Evolutionary conservation across 2,888 invertebrate genomes (phyloP).

Genomic region (Coelinius sp.): DNA sequence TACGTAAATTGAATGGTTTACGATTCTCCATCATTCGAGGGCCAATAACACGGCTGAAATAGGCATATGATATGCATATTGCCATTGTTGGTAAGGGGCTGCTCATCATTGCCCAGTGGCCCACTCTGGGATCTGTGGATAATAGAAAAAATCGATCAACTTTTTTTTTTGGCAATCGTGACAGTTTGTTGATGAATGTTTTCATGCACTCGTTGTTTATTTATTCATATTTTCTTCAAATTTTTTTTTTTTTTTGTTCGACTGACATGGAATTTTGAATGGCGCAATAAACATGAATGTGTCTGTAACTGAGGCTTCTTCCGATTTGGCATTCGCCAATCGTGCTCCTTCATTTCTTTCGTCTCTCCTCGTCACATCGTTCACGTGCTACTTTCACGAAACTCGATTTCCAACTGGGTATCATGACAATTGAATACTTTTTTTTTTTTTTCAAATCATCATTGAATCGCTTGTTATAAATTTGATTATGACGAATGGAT

Average conservation of each 20-base stretch:
- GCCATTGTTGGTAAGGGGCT: constrained; percentile 88
- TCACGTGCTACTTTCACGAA: constrained; percentile 52
- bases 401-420: constrained; percentile 46
- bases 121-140: constrained; percentile 86
- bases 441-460: background rate
- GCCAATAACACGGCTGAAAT: constrained; percentile 85
- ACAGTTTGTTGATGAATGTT: background rate
- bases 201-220: constrained; percentile 19
- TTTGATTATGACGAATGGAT: constrained; percentile 3
- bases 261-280: constrained; percentile 39
- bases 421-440: constrained; percentile 8
- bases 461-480: too few relatives aligned
- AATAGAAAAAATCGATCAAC: constrained; percentile 22
- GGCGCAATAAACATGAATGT: constrained; percentile 39
- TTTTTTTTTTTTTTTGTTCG: constrained; percentile 29
- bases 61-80: constrained; percentile 87
- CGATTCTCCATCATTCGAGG: constrained; percentile 91
- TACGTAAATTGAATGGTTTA: constrained; percentile 87
- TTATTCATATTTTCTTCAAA: constrained; percentile 6
- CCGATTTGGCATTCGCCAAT: constrained; percentile 49
- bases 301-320: constrained; percentile 41
- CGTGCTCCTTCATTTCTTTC: constrained; percentile 39
- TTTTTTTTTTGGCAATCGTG: background rate
- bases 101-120: constrained; percentile 90
- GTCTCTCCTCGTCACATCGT: constrained; percentile 41